A percentile compares a stretch with the other conserved stretches of the same genome.
These are phyloP conservation scores for Biston betularia DNA, from an alignment of 2,888 invertebrate genomes.

Conservation along the genomic window DNA sequence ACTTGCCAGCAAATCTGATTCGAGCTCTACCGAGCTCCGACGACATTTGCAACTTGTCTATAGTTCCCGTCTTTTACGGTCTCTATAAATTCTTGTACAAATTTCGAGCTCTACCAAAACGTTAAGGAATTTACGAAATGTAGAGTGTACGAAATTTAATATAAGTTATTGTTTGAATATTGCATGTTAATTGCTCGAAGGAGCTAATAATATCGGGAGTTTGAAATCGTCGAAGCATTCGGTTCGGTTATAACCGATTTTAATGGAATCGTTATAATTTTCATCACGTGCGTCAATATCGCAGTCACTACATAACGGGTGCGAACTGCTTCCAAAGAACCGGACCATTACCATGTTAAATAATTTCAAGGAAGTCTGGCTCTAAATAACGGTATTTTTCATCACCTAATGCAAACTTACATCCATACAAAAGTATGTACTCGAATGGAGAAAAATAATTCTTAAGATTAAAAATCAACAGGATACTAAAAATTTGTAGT, in stretches of 20 bases:
- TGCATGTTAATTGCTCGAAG: conserved; percentile 25
- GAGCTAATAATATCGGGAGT: conserved; percentile 33
- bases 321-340: conserved; percentile 64
- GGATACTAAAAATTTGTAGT: too few relatives aligned
- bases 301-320: conserved; percentile 71
- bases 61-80: conserved; percentile 41
- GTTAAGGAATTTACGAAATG: conserved; percentile 17
- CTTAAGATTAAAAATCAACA: neutral
- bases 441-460: neutral
- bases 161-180: conserved; percentile 19
- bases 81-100: conserved; percentile 29
- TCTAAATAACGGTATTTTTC: conserved; percentile 58
- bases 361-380: conserved; percentile 64
- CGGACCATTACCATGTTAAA: conserved; percentile 66
- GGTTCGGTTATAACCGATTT: conserved; percentile 30
- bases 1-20: conserved; percentile 73
- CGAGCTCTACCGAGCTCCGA: conserved; percentile 43
- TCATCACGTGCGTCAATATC: conserved; percentile 67
- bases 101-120: conserved; percentile 22
- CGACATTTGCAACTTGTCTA: conserved; percentile 39
- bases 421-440: neutral
- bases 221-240: conserved; percentile 26
- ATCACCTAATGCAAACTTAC: conserved; percentile 41
- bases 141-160: conserved; percentile 25
- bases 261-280: conserved; percentile 63